Base-by-base conservation (phyloP, 37 sponge, comb jelly and placozoan species). In the Beroe ovata region DNA sequence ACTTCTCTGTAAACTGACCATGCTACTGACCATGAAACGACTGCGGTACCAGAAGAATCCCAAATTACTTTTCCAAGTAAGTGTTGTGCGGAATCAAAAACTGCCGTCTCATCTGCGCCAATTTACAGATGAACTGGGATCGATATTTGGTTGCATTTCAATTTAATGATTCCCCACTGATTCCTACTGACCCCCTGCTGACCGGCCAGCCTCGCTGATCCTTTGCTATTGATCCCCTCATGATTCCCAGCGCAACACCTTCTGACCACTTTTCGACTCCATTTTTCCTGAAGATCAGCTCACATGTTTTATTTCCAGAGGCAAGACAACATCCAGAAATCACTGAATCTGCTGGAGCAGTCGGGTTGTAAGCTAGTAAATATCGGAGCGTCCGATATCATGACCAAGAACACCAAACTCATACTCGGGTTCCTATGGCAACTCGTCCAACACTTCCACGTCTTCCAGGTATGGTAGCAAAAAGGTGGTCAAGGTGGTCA, bases 381-480 rank as follows among this genome's bases (percentile, higher is more conserved):
- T 25, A 77, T 77, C 20, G 84, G 69, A 34, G 84, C 84, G 0
- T 42, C 84, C 18, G 84, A 77, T 23, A 77, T 77, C 8, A 30
- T 77, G 26, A 77, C 84, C 28, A 77, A 77, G 84, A 77, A 77
- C 54, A 36, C 35, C 38, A 77, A 77, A 77, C 84, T 77, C 23
- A 77, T 77, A n/a, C 84, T 77, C n/a, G 84, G 84, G 26, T 35
- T 77, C 36, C 4, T 77, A 35, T 77, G 84, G 84, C 84, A 77
- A 36, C 84, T 77, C 16, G 54, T 77, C 11, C 84, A 77, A 42
- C 84, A 77, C 84, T 77, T 77, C 84, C 84, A 77, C 47, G 84
- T 77, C 28, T 77, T 77, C 84, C 84, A 77, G 84, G 84, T 77
- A 28, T n/a, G n/a, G n/a, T n/a, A n/a, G n/a, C n/a, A n/a, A n/a